These are phyloP conservation scores for Egretta garzetta DNA, from an alignment of 2,113 vertebrate species.

Conservation along the genomic window DNA sequence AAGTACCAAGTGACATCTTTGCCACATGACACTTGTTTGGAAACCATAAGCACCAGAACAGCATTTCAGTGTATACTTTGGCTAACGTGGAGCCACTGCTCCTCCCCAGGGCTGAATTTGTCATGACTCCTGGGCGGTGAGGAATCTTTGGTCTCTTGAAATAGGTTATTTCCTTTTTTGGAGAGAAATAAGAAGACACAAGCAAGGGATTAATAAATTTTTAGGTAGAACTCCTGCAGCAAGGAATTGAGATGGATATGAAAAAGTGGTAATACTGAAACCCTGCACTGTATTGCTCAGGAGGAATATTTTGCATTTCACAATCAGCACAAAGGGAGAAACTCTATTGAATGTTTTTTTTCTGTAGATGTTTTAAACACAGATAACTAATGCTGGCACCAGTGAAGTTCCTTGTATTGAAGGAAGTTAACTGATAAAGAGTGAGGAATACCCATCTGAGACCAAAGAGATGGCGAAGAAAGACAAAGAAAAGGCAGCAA, in stretches of 20 bases:
- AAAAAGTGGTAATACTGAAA: not conserved
- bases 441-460: not conserved
- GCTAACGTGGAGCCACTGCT: not conserved
- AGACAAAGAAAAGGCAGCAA: not conserved
- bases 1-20: conserved; percentile 58
- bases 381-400: not conserved
- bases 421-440: not conserved
- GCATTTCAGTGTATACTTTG: conserved; percentile 53
- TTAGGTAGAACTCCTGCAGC: not conserved
- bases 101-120: conserved; percentile 48
- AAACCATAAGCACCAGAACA: conserved; percentile 24
- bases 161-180: conserved; percentile 36
- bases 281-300: not conserved
- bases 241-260: not conserved
- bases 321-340: not conserved
- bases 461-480: not conserved
- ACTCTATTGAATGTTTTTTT: not conserved
- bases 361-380: not conserved
- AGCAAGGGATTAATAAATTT: conserved; percentile 7
- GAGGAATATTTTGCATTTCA: not conserved
- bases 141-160: conserved; percentile 40
- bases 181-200: not conserved
- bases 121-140: not conserved
- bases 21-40: conserved; percentile 52
- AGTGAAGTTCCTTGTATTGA: not conserved